Conservation (phyloP, 2,797 vertebrate genomes). For the Bucorvus abyssinicus region DNA sequence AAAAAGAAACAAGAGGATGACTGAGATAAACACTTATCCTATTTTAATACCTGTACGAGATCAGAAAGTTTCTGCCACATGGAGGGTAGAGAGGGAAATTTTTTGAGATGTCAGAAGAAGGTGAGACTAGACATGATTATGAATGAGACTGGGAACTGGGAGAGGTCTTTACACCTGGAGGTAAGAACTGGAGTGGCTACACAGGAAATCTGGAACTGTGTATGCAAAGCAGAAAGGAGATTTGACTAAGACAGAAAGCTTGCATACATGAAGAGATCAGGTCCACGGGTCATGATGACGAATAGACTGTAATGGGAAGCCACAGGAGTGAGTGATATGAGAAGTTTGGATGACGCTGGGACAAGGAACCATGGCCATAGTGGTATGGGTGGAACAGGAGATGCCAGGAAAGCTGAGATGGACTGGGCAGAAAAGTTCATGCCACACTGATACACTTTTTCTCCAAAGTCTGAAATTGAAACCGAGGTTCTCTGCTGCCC, state of each 20-base stretch:
- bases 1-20: not conserved
- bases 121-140: not conserved
- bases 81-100: not conserved
- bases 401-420: not conserved
- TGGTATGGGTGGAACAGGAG: not conserved
- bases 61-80: not conserved
- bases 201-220: not conserved
- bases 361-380: not conserved
- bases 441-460: not conserved
- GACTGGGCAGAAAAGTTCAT: not conserved
- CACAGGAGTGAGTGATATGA: not conserved
- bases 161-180: not conserved
- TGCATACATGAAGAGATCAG: not conserved
- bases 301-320: not conserved
- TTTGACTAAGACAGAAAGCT: not conserved
- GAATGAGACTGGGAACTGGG: not conserved
- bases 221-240: not conserved
- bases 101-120: not conserved
- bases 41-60: not conserved
- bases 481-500: not conserved
- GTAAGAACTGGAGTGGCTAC: not conserved
- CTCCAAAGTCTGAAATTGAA: not conserved
- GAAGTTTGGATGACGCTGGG: not conserved
- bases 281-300: not conserved
- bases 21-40: not conserved